Conservation (phyloP, 2,797 vertebrate species). For the Anguilla marmorata region DNA sequence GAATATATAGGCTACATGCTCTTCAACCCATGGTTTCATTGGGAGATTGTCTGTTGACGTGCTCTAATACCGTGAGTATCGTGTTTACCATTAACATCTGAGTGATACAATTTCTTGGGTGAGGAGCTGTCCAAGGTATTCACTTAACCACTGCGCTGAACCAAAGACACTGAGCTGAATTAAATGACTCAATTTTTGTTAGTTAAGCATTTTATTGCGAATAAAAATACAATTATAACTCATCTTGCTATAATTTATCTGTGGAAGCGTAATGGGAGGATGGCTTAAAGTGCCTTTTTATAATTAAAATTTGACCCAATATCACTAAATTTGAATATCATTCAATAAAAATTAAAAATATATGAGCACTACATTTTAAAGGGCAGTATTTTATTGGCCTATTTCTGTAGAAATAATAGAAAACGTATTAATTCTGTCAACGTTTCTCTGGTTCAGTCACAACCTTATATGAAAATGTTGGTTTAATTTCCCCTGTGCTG, state of each 20-base stretch:
- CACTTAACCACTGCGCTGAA: background rate
- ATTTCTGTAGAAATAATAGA: background rate
- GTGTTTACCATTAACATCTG: background rate
- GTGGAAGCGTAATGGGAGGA: no score
- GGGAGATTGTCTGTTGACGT: background rate
- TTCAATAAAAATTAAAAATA: background rate
- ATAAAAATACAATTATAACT: background rate
- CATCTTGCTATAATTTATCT: no score
- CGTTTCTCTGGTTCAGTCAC: background rate
- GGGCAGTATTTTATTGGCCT: background rate
- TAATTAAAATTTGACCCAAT: background rate
- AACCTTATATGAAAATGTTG: background rate
- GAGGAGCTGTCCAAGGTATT: conserved; percentile 26
- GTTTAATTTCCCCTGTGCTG: background rate
- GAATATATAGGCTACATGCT: background rate
- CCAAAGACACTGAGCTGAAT: background rate
- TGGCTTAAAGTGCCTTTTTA: background rate
- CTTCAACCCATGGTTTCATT: background rate
- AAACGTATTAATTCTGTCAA: background rate
- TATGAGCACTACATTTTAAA: background rate
- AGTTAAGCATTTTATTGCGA: background rate
- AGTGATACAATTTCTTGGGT: background rate
- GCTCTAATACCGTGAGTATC: background rate
- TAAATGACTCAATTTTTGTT: background rate
- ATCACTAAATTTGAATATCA: background rate